Evolutionary conservation across 2,888 invertebrate genomes (phyloP), one percentile per base, ranked within the genome.

Genomic region (Malachius bipustulatus): DNA sequence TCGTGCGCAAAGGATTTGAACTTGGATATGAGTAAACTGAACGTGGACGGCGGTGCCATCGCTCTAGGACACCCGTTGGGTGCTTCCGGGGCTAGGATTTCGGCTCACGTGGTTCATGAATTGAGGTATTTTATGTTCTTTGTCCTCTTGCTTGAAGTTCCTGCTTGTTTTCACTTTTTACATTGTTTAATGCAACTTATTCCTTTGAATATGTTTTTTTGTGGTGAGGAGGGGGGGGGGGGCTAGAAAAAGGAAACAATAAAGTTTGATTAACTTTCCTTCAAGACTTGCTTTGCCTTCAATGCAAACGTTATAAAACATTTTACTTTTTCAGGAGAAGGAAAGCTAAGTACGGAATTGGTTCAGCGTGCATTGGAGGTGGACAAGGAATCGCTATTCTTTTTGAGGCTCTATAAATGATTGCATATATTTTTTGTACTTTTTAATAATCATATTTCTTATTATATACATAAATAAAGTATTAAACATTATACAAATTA

Each of bases 321-420:
- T n/a, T n/a, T 43, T 31, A 24, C 26, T 41, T 42, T 65, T 63
- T 10, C 58, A 90, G 91, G 64, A 77, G 90, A 44, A 79, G 82
- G 43, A 79, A 82, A 30, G 73, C 77, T 14, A 91, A 89, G 62
- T 75, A 82, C 40, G 94, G 77, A 16, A 80, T 98, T 56, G 97
- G 96, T 6, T 82, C 94, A 1, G 97, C 97, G 0, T 98, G 97
- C 62, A 97, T 98, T 64, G 97, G 97, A 15, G 97, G 97, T 29
- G 97, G 97, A 2, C 96, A 97, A 66, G 97, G 97, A 39, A 97
- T 98, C 54, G 93, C 97, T 2, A 52, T 98, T 9, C 69, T 98
- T 57, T 57, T 97, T 29, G 96, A 98, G 64, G 61, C 75, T 16
- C 64, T 80, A 42, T 80, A 67, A 71, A 48, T 36, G 6, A 19